Percentiles rank a stretch among this genome's conserved stretches.
These are phyloP conservation scores for Dascillus cervinus DNA, from an alignment of 2,888 invertebrate species.

Conservation along the genomic window DNA sequence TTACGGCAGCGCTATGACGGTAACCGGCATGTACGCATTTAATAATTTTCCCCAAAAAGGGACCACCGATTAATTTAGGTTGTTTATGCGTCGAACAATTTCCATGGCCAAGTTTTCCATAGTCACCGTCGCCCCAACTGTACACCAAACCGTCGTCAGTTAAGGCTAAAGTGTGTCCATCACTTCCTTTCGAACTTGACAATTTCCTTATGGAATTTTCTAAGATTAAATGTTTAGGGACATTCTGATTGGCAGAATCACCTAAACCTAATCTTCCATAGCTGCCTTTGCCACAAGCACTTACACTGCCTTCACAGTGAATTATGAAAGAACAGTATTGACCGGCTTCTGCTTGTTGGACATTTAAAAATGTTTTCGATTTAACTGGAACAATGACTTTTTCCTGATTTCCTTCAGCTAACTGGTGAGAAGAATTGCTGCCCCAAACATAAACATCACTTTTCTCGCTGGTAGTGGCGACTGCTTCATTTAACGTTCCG, in stretches of 20 bases:
- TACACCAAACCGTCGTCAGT: slow-evolving; percentile 48
- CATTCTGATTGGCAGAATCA: slow-evolving; percentile 52
- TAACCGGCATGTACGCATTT: slow-evolving; percentile 49
- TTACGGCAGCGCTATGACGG: slow-evolving; percentile 51
- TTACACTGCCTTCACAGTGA: slow-evolving; percentile 49
- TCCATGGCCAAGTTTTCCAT: slow-evolving; percentile 51
- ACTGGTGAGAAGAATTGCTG: slow-evolving; percentile 56
- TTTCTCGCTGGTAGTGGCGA: slow-evolving; percentile 31
- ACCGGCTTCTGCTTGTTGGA: slow-evolving; percentile 55
- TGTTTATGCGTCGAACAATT: slow-evolving; percentile 47
- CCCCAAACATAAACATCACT: slow-evolving; percentile 57
- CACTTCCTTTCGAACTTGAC: slow-evolving; percentile 51
- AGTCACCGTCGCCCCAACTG: slow-evolving; percentile 54
- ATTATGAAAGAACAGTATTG: slow-evolving; percentile 58
- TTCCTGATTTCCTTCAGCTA: slow-evolving; percentile 53
- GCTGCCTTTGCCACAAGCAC: slow-evolving; percentile 56
- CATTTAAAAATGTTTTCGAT: slow-evolving; percentile 49
- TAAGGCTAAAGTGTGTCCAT: slow-evolving; percentile 50
- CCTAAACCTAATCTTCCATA: slow-evolving; percentile 57
- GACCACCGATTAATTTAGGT: slow-evolving; percentile 47
- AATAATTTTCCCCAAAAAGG: slow-evolving; percentile 43
- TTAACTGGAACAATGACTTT: slow-evolving; percentile 51
- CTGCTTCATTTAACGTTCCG: slow-evolving; percentile 6
- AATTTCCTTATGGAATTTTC: slow-evolving; percentile 46
- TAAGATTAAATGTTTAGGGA: slow-evolving; percentile 49